Base-by-base conservation (phyloP, 2,888 invertebrate species). In the Malacosoma neustria region DNA sequence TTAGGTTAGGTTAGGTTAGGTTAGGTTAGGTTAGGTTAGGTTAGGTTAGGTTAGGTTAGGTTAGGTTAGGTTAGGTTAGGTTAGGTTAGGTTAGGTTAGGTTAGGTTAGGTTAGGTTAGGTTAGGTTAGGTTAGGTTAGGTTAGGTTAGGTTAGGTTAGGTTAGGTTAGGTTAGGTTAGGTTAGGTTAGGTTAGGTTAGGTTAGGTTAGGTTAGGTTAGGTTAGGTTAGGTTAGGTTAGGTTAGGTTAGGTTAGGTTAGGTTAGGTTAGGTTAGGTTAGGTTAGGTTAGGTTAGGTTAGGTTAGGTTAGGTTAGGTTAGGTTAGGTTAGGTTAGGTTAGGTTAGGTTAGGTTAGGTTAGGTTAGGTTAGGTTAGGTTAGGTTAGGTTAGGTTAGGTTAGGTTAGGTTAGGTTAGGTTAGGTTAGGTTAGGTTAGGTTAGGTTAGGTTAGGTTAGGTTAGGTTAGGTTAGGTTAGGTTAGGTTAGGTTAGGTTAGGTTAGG, bases 381-480 rank as follows among this genome's bases (percentile, higher is more conserved):
- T 43, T 46, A 41, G 46, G 43, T 43, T 40, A 43, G 42, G 42
- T 45, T 42, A 45, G 45, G 42, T 42, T 44, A 41, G 41, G 45
- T 44, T 44, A 44, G 44, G 44, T 44, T 44, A 44, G 44, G 44
- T 44, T 44, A 41, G 44, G 44, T 44, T 44, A 44, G 44, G 44
- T 44, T 44, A 44, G 44, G 44, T 44, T 44, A 44, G 44, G 39
- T 43, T 43, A 38, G 39, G 41, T 41, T 37, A 39, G 39, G 43
- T 43, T 43, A 43, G 43, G 43, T 43, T 43, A 43, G 43, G 43
- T 43, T 43, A 43, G 43, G 43, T 43, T 43, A 43, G 43, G 43
- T 43, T 43, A 41, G 43, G 43, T 43, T 43, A 42, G 41, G 41
- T 42, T 42, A 39, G 41, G 38, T 42, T 42, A 42, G 41, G 41